These are phyloP conservation scores for Drosophila lini DNA, from an alignment of 1,140 invertebrate genomes.

Conservation along the genomic window DNA sequence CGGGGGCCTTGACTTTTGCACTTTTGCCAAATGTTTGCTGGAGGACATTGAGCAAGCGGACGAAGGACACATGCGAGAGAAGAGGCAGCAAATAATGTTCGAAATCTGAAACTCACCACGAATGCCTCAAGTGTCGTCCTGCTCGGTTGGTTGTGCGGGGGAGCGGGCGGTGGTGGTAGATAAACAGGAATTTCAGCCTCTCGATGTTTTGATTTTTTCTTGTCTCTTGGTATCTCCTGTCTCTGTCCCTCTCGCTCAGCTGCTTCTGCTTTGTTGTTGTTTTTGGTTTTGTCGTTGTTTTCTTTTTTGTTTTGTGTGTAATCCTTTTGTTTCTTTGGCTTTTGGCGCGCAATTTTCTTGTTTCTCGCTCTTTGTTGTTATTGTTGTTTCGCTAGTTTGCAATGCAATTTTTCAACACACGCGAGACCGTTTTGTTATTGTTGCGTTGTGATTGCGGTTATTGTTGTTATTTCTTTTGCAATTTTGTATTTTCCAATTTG, in stretches of 20 bases:
- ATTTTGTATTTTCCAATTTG: conserved; percentile 56
- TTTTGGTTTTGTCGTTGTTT: conserved; percentile 11
- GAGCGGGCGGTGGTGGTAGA: conserved; percentile 5
- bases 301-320: conserved; percentile 56
- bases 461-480: conserved; percentile 38
- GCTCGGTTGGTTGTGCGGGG: not conserved
- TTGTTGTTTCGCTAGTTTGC: conserved; percentile 27
- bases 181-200: conserved; percentile 46
- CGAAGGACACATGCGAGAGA: conserved; percentile 20
- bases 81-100: conserved; percentile 19
- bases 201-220: conserved; percentile 57
- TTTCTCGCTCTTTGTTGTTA: conserved; percentile 15
- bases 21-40: conserved; percentile 65
- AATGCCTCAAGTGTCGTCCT: conserved; percentile 41
- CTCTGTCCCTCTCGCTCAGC: conserved; percentile 18
- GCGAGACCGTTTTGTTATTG: conserved; percentile 62
- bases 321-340: conserved; percentile 69
- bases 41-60: conserved; percentile 23
- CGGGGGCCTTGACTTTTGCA: conserved; percentile 79
- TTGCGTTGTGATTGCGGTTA: conserved; percentile 42
- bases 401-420: conserved; percentile 60
- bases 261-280: conserved; percentile 29
- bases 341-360: conserved; percentile 75
- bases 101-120: conserved; percentile 33
- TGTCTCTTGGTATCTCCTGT: conserved; percentile 8